Conservation (phyloP, 2,888 invertebrate genomes). For the Drosophila recens region DNA sequence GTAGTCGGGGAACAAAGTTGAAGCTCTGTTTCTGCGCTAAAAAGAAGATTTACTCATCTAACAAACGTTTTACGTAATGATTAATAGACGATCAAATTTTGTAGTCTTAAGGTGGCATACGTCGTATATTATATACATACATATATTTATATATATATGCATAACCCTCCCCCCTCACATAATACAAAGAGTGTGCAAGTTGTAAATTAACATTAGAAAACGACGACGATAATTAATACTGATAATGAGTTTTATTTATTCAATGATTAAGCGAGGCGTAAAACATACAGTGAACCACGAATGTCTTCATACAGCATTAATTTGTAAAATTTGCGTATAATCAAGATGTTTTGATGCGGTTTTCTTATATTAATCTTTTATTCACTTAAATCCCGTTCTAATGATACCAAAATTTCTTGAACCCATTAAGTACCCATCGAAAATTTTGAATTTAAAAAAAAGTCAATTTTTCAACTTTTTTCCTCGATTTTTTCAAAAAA, state of each 20-base stretch:
- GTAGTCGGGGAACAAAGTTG: background rate
- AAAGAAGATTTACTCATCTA: constrained; percentile 48
- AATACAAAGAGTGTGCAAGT: constrained; percentile 54
- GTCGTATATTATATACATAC: constrained; percentile 11
- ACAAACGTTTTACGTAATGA: constrained; percentile 55
- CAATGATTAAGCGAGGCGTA: constrained; percentile 20
- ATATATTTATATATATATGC: constrained; percentile 27
- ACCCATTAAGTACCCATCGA: too few species aligned
- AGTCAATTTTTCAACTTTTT: too few species aligned
- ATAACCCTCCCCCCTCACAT: constrained; percentile 13
- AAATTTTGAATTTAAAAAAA: too few species aligned
- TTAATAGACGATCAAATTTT: constrained; percentile 74
- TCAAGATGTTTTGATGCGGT: too few species aligned
- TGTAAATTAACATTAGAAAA: constrained; percentile 69
- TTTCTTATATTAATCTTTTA: too few species aligned
- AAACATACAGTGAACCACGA: too few species aligned
- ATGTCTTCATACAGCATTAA: too few species aligned
- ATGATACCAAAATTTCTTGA: too few species aligned
- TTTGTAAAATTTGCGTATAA: too few species aligned
- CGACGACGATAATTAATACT: constrained; percentile 45
- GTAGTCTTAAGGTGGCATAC: constrained; percentile 66
- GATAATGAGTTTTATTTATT: constrained; percentile 63
- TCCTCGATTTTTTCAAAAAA: too few species aligned
- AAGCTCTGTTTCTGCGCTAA: constrained; percentile 3
- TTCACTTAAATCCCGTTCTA: too few species aligned